A percentile compares a stretch with the other conserved stretches of the same genome.
Evolutionary conservation across 2,797 vertebrate species (phyloP).

Genomic region (Discoglossus pictus): DNA sequence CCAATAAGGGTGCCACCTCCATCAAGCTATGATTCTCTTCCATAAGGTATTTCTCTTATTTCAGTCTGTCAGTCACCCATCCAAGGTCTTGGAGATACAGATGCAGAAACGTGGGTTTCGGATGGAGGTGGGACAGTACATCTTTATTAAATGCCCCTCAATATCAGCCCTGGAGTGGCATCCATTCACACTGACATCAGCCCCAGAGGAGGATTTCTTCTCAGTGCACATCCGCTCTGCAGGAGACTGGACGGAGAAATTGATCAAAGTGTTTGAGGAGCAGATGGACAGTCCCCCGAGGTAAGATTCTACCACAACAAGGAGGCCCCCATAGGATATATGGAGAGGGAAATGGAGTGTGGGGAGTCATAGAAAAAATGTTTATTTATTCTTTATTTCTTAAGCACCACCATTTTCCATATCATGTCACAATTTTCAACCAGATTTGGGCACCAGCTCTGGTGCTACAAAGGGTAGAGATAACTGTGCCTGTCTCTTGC

Average conservation of each 20-base stretch:
- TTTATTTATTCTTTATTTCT: not conserved
- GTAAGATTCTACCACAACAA: too few relatives aligned
- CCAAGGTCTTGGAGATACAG: conserved; percentile 88
- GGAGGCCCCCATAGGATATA: too few relatives aligned
- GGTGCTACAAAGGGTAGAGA: too few relatives aligned
- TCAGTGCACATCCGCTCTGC: conserved; percentile 82
- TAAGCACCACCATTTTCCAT: too few relatives aligned
- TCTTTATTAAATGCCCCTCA: conserved; percentile 86
- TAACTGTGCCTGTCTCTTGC: too few relatives aligned
- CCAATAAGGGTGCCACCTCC: too few relatives aligned
- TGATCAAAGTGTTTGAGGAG: conserved; percentile 72
- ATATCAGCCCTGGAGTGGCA: conserved; percentile 90
- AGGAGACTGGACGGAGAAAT: conserved; percentile 85
- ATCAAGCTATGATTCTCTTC: too few relatives aligned
- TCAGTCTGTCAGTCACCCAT: conserved; percentile 85
- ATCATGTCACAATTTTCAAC: too few relatives aligned
- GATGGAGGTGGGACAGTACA: conserved; percentile 92
- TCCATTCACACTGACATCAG: conserved; percentile 91
- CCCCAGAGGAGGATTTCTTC: conserved; percentile 88
- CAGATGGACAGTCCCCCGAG: conserved; percentile 48
- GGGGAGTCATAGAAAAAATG: not conserved
- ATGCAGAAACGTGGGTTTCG: conserved; percentile 83
- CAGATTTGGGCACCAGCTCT: too few relatives aligned
- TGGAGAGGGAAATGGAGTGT: too few relatives aligned
- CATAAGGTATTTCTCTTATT: not conserved